Evolutionary conservation across 2,113 vertebrate genomes (phyloP).

Genomic region (Heterocephalus glaber): DNA sequence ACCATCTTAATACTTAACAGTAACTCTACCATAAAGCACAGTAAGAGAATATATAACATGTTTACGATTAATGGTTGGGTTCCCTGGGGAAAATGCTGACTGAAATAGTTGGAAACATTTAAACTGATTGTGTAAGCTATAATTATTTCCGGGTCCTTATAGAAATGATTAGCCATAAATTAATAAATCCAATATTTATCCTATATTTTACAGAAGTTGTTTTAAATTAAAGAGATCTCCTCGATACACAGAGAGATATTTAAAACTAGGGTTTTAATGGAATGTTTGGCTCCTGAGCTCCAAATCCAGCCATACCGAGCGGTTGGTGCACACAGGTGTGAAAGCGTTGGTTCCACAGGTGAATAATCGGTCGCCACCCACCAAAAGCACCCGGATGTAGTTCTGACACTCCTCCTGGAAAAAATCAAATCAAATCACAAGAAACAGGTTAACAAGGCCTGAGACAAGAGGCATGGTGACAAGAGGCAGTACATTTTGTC

Average conservation of each 20-base stretch:
- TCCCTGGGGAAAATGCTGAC: neutral
- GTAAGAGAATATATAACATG: neutral
- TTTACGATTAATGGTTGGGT: neutral
- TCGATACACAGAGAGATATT: neutral
- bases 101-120: neutral
- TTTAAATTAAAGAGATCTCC: neutral
- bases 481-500: neutral
- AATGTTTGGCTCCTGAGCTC: neutral
- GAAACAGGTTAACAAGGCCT: neutral
- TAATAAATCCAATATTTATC: neutral
- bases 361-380: slow-evolving; percentile 94
- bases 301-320: slow-evolving; percentile 87
- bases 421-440: neutral
- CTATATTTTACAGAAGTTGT: neutral
- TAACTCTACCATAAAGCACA: neutral
- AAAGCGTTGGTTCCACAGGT: slow-evolving; percentile 98
- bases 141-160: neutral
- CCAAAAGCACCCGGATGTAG: slow-evolving; percentile 96
- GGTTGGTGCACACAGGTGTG: slow-evolving; percentile 97
- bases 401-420: slow-evolving; percentile 98
- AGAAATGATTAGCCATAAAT: slow-evolving; percentile 1
- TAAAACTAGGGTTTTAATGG: neutral
- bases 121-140: neutral
- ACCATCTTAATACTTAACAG: neutral
- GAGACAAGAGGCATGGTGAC: rapidly evolving